Percentiles rank a stretch among this genome's conserved stretches.
Conservation (phyloP, 2,888 invertebrate species). For the Spialia ferax region DNA sequence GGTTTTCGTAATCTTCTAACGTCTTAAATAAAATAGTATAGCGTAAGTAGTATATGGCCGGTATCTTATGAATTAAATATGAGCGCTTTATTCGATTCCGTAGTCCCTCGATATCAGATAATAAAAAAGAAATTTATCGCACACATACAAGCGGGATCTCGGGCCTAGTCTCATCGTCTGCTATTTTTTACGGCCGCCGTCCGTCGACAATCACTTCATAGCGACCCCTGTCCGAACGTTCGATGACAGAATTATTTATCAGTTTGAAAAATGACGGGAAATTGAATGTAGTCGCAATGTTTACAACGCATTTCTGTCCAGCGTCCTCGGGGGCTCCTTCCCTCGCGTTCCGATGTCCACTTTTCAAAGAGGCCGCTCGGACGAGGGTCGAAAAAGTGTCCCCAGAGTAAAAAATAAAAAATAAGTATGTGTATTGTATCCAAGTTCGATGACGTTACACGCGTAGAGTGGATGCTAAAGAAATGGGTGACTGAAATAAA, state of each 20-base stretch:
- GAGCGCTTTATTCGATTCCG: constrained; percentile 87
- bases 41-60: constrained; percentile 82
- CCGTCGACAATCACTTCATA: constrained; percentile 86
- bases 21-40: constrained; percentile 85
- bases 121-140: constrained; percentile 87
- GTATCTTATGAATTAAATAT: constrained; percentile 87
- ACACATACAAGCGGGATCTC: constrained; percentile 65
- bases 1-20: constrained; percentile 74
- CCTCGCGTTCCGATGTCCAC: constrained; percentile 87
- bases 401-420: constrained; percentile 85
- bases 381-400: constrained; percentile 87
- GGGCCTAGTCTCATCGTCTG: constrained; percentile 75
- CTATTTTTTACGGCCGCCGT: constrained; percentile 84
- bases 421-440: constrained; percentile 80
- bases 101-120: constrained; percentile 87
- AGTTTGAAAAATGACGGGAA: constrained; percentile 88
- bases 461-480: constrained; percentile 78
- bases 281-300: constrained; percentile 88
- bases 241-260: constrained; percentile 88
- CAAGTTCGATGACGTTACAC: constrained; percentile 76
- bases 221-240: constrained; percentile 85
- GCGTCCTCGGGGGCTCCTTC: constrained; percentile 85
- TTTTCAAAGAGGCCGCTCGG: constrained; percentile 86
- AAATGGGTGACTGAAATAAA: constrained; percentile 66
- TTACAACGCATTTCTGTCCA: constrained; percentile 86